These are phyloP conservation scores for Sipha flava DNA, from an alignment of 1,140 invertebrate genomes.

Conservation along the genomic window DNA sequence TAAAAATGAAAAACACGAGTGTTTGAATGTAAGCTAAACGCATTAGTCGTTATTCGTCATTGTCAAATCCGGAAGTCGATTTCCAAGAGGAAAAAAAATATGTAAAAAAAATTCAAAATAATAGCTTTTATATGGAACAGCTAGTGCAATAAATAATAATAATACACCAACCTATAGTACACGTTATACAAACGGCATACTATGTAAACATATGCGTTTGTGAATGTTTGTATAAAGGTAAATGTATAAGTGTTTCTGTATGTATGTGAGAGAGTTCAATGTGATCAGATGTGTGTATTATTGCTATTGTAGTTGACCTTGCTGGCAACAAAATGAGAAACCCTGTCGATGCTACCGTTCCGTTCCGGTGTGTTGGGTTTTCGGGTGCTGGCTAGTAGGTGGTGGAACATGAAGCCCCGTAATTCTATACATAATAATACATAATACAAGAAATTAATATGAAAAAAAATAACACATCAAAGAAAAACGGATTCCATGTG, in stretches of 20 bases:
- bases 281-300: neutral
- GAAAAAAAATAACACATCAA: neutral
- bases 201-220: neutral
- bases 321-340: conserved; percentile 9
- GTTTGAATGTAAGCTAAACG: neutral
- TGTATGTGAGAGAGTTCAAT: neutral
- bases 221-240: no score
- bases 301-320: conserved; percentile 6
- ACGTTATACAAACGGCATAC: neutral
- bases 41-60: conserved; percentile 18
- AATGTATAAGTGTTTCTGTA: neutral
- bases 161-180: neutral
- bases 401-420: neutral
- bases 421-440: neutral
- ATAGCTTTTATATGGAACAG: conserved; percentile 3
- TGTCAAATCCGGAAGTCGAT: conserved; percentile 25
- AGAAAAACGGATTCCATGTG: neutral
- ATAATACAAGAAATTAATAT: neutral
- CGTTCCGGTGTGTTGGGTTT: conserved; percentile 12
- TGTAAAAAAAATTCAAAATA: neutral
- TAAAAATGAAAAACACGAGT: neutral
- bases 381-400: conserved; percentile 21
- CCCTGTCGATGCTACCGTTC: conserved; percentile 14
- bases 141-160: conserved; percentile 4
- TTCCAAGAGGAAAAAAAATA: neutral